Base-by-base conservation (phyloP, 2,888 invertebrate species). In the Sminthurides aquaticus region DNA sequence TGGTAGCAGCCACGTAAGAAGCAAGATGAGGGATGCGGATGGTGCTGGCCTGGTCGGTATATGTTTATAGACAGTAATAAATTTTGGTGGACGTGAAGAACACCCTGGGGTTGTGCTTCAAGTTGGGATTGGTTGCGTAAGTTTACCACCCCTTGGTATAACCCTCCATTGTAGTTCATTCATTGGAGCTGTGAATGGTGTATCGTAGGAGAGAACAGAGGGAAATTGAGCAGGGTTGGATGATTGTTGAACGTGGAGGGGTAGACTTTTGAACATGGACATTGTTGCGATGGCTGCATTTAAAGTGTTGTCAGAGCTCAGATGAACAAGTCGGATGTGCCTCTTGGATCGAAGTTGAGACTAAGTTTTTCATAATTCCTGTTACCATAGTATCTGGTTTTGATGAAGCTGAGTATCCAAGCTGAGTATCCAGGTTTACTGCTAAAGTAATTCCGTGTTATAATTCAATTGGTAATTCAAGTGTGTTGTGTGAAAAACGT, bases 121-220 rank as follows among this genome's bases (percentile, higher is more conserved):
- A 67, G 64, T 68, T 73, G 66, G 69, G 67, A 75, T 75, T 75
- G 75, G 75, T 75, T 74, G 72, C 72, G 69, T 73, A 75, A 72
- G 71, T 71, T 71, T 67, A 67, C 75, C 72, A 74, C 72, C 73
- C 75, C 72, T 71, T 65, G 52, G 61, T 64, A 62, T 68, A 70
- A n/a, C 71, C 73, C 68, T 73, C 73, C 73, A 75, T 75, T 73
- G 71, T 75, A 66, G 66, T 71, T 70, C 74, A 75, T 71, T 75
- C 73, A 75, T 75, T 71, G 74, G 74, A 73, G 72, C 70, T 71
- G 71, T 72, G 73, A 65, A 69, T 69, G 69, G 66, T 65, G 57
- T 63, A 52, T 34, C 5, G 43, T 15, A 5, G 43, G 43, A 34
- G 43, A 34, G 43, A 34, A 34, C 5, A 34, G 43, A 34, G 43